Percentiles rank a stretch among this genome's conserved stretches.
Conservation (phyloP, 2,888 invertebrate species). For the Nymphalis polychloros region DNA sequence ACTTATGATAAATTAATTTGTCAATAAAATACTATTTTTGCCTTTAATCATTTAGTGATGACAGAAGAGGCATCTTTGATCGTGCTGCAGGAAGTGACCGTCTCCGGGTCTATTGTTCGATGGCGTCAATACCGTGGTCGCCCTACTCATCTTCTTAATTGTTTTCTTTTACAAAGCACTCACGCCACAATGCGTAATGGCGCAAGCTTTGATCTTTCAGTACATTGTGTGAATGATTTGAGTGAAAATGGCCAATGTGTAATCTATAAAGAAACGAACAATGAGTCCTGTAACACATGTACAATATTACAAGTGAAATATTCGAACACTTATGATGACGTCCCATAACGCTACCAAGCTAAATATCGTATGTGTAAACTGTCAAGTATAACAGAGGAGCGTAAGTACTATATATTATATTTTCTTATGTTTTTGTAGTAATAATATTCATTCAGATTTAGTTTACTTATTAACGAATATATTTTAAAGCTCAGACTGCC, state of each 20-base stretch:
- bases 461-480: too few relatives aligned
- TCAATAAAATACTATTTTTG: not conserved
- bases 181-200: conserved; percentile 70
- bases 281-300: not conserved
- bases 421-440: too few relatives aligned
- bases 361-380: too few relatives aligned
- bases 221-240: conserved; percentile 30
- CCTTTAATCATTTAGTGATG: conserved; percentile 44
- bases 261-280: not conserved
- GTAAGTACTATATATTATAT: too few relatives aligned
- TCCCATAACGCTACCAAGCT: too few relatives aligned
- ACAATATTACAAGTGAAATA: not conserved
- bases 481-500: too few relatives aligned
- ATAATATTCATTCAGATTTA: too few relatives aligned
- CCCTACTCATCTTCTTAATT: conserved; percentile 75
- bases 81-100: conserved; percentile 62
- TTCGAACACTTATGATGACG: not conserved
- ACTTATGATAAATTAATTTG: not conserved
- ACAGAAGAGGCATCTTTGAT: conserved; percentile 59
- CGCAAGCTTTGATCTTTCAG: conserved; percentile 68
- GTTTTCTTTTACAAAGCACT: conserved; percentile 73
- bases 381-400: too few relatives aligned
- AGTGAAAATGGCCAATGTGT: conserved; percentile 13
- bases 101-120: conserved; percentile 66
- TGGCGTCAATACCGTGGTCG: conserved; percentile 52